Percentiles rank a stretch among this genome's conserved stretches.
phyloP scores from a whole-genome alignment of 64 coral and sea anemone species.

The Anthopleura sola region DNA sequence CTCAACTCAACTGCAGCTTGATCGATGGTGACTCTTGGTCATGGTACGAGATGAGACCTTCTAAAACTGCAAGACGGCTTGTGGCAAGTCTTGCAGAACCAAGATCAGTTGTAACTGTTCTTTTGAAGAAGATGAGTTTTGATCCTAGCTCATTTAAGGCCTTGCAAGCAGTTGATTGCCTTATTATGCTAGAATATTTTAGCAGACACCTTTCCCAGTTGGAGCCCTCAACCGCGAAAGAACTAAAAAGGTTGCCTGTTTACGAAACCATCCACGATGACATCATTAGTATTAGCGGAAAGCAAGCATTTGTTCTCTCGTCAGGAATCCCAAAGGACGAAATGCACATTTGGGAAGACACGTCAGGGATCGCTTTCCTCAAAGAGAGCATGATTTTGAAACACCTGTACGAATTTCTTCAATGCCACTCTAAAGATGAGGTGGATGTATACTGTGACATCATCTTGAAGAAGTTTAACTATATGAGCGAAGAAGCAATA shows the following conservation, averaged over 20 bases:
- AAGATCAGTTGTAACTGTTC: not conserved
- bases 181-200: constrained; percentile 21
- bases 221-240: not conserved
- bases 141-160: not conserved
- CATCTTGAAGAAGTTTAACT: not conserved
- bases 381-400: not conserved
- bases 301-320: constrained; percentile 15
- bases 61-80: not conserved
- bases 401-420: constrained; percentile 17
- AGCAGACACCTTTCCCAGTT: not conserved
- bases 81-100: not conserved
- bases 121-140: not conserved
- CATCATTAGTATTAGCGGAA: not conserved
- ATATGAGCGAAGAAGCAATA: not conserved
- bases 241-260: constrained; percentile 23
- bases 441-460: constrained; percentile 16
- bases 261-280: not conserved
- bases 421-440: not conserved
- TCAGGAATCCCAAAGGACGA: not conserved
- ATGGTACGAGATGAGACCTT: not conserved
- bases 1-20: not conserved
- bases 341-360: not conserved
- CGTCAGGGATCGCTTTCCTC: not conserved
- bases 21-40: not conserved
- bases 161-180: not conserved